Conservation (phyloP, 2,888 invertebrate genomes). For the Sminthurides aquaticus region DNA sequence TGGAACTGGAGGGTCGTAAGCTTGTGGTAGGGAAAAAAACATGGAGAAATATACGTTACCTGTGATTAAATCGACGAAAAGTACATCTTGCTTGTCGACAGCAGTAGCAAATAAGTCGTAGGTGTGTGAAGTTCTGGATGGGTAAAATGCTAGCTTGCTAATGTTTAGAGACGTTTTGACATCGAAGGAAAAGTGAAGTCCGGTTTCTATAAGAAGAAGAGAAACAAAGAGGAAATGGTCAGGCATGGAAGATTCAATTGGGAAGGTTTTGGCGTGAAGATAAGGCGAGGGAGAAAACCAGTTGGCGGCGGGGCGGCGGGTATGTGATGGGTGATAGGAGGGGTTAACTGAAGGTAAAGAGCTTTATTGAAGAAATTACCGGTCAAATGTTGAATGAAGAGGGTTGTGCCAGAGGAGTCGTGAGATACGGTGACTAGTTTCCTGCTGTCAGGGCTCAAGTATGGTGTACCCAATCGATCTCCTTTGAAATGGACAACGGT, state of each 20-base stretch:
- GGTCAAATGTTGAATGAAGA: slow-evolving; percentile 59
- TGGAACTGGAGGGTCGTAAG: too few species aligned
- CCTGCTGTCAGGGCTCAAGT: slow-evolving; percentile 63
- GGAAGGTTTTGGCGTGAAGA: background rate
- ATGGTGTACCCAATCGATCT: slow-evolving; percentile 58
- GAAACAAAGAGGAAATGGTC: slow-evolving; percentile 4
- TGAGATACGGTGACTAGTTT: slow-evolving; percentile 61
- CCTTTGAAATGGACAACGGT: slow-evolving; percentile 54
- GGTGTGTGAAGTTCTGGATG: slow-evolving; percentile 62
- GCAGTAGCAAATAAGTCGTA: slow-evolving; percentile 67
- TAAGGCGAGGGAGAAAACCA: background rate
- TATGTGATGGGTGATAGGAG: background rate
- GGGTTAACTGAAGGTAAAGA: background rate
- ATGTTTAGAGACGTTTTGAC: slow-evolving; percentile 66
- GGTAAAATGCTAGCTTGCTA: slow-evolving; percentile 64
- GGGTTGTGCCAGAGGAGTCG: slow-evolving; percentile 53
- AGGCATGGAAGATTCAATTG: background rate
- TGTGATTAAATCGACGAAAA: slow-evolving; percentile 61
- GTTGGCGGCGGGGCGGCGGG: background rate
- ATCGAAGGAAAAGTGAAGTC: slow-evolving; percentile 62
- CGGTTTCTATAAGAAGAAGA: slow-evolving; percentile 52
- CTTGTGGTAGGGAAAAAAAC: too few species aligned
- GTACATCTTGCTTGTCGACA: slow-evolving; percentile 62
- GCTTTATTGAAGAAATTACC: slow-evolving; percentile 48
- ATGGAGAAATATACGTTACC: slow-evolving; percentile 53